Evolutionary conservation across 2,888 invertebrate genomes (phyloP).

Genomic region (Cabera pusaria): DNA sequence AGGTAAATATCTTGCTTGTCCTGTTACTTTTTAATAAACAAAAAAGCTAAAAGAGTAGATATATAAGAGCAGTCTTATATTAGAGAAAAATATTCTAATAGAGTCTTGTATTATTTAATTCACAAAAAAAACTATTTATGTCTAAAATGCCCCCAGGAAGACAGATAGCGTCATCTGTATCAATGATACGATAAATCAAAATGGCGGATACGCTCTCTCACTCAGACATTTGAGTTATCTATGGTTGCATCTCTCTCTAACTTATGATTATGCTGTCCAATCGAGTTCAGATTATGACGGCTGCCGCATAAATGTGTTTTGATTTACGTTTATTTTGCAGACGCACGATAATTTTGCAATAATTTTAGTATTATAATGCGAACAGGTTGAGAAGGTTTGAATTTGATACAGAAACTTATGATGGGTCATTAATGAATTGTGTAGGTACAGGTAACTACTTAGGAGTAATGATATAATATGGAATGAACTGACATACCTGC

Average conservation of each 20-base stretch:
- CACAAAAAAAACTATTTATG: not conserved
- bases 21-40: no score
- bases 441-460: no score
- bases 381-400: not conserved
- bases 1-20: no score
- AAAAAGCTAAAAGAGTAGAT: no score
- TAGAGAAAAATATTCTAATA: no score
- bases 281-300: constrained; percentile 46
- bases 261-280: constrained; percentile 49
- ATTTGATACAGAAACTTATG: no score
- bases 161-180: constrained; percentile 56
- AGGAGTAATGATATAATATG: no score
- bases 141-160: constrained; percentile 30
- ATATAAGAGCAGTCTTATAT: no score
- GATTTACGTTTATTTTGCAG: constrained; percentile 55
- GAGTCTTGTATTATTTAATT: no score
- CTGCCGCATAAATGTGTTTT: constrained; percentile 59
- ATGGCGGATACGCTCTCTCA: constrained; percentile 41
- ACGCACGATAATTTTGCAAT: constrained; percentile 28
- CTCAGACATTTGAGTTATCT: constrained; percentile 15
- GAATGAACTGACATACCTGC: no score
- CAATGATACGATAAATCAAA: constrained; percentile 58
- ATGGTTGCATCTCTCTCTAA: constrained; percentile 35
- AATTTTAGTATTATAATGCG: constrained; percentile 33
- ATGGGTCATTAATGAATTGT: no score